Base-by-base conservation (phyloP, 2,797 vertebrate genomes). In the Malacoraja senta region DNA sequence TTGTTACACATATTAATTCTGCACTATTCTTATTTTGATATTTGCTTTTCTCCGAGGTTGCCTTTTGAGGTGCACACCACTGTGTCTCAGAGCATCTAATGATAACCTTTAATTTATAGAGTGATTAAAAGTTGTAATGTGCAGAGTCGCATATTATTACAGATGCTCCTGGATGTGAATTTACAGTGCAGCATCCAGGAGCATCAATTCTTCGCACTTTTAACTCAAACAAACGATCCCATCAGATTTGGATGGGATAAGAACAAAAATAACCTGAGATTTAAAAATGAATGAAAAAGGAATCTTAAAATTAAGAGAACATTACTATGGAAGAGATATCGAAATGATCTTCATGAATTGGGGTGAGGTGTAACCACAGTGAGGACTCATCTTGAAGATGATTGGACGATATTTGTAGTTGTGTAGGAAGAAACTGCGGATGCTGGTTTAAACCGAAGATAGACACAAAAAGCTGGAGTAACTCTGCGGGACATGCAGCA, bases 221-320 rank as follows among this genome's bases (percentile, higher is more conserved):
- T n/a, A 88, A n/a, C 32, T 32, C n/a, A 8, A 29, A 65, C 17
- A 84, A 58, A 88, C 35, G 26, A 0, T 35, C 9, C 9, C 6
- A 86, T 72, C 1, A 72, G 32, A 38, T 90, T 32, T 71, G 65
- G 65, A 44, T 68, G 35, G 88, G 29, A 72, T 61, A n/a, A 38
- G 9, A 6, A 1, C 58, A 65, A 32, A 61, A 88, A 81, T 81
- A 81, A 81, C 9, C 17, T 13, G 8, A n/a, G 29, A 63, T 63
- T 86, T 61, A 86, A 86, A 63, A n/a, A 32, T 65, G 26, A 88
- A 10, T 86, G 58, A 88, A 61, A 86, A 91, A 38, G 35, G 68
- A 32, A 38, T 44, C 32, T 53, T 71, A 10, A 71, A 71, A 38
- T 8, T 91, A 91, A 71, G 68, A 71, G 29, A 71, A 84, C 8